Conservation (phyloP, 2,797 vertebrate species). For the Enteromius treurensis region DNA sequence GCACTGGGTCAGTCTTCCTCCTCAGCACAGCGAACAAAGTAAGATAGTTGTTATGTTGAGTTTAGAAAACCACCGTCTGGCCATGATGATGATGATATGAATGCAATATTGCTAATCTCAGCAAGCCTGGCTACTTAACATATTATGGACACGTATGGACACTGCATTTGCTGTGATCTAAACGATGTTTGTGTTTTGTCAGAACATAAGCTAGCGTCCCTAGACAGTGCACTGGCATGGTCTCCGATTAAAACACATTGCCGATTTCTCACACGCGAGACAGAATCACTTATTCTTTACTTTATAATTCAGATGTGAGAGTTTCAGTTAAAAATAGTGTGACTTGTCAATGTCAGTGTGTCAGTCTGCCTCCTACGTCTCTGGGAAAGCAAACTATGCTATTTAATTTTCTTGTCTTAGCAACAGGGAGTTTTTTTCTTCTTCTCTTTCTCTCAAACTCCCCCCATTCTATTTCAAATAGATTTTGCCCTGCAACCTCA, state of each 20-base stretch:
- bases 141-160: slow-evolving; percentile 26
- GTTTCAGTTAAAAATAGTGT: slow-evolving; percentile 53
- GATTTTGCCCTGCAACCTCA: not conserved
- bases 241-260: slow-evolving; percentile 8
- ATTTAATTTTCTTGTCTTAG: slow-evolving; percentile 47
- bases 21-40: not conserved
- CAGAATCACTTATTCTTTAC: slow-evolving; percentile 39
- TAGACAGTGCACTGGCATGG: slow-evolving; percentile 33
- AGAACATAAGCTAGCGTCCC: slow-evolving; percentile 48
- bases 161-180: slow-evolving; percentile 43
- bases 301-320: slow-evolving; percentile 53
- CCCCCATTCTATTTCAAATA: not conserved
- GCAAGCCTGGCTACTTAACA: slow-evolving; percentile 26
- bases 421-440: slow-evolving; percentile 5
- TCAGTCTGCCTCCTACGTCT: slow-evolving; percentile 54
- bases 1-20: slow-evolving; percentile 1
- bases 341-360: slow-evolving; percentile 40
- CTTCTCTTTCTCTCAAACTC: slow-evolving; percentile 3
- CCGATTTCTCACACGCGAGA: slow-evolving; percentile 40
- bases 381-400: slow-evolving; percentile 31
- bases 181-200: slow-evolving; percentile 22
- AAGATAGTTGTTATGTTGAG: not conserved
- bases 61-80: not conserved
- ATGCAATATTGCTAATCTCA: slow-evolving; percentile 25
- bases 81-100: not conserved